Conservation (phyloP, 2,797 vertebrate species). For the Columba guinea region DNA sequence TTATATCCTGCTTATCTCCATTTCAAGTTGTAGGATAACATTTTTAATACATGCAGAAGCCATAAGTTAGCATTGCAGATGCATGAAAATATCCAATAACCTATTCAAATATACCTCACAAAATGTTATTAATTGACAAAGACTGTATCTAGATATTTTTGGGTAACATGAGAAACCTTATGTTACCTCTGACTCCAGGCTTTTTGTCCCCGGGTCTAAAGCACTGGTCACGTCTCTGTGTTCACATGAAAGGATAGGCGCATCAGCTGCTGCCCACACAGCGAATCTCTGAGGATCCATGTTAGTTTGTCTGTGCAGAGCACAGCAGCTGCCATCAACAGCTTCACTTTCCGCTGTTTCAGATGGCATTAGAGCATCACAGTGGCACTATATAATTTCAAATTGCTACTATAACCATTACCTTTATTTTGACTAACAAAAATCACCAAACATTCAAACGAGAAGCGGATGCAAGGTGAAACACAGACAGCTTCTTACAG, state of each 20-base stretch:
- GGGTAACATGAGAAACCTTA: background rate
- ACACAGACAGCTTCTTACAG: background rate
- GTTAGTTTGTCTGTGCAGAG: background rate
- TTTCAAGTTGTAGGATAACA: background rate
- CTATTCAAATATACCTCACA: background rate
- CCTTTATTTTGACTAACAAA: background rate
- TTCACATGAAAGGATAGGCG: background rate
- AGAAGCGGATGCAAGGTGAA: accelerated
- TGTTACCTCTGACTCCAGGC: background rate
- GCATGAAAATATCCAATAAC: background rate
- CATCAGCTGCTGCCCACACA: accelerated
- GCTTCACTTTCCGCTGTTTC: background rate
- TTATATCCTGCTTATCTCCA: background rate
- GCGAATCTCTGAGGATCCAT: accelerated
- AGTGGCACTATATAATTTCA: background rate
- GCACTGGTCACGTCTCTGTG: accelerated
- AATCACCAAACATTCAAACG: background rate
- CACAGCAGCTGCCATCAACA: background rate
- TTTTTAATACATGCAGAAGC: background rate
- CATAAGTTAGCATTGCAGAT: background rate
- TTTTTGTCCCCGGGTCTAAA: background rate
- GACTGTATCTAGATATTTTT: background rate
- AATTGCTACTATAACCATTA: background rate
- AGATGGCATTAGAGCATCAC: background rate
- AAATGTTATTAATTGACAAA: background rate